Base-by-base conservation (phyloP, 2,113 vertebrate genomes). In the Phycodurus eques region DNA sequence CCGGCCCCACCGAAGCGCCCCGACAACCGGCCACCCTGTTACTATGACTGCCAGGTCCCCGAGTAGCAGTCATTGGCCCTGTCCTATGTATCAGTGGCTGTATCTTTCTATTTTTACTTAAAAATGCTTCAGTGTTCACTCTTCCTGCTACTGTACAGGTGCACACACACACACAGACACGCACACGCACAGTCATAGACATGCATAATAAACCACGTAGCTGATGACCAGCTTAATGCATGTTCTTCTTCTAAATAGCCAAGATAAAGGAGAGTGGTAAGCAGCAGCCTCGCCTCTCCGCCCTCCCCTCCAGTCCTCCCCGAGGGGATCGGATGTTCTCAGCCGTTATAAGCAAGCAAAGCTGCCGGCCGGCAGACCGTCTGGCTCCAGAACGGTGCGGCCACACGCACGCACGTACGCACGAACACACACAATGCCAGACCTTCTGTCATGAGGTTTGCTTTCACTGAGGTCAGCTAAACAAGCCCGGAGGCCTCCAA, bases 321-420 rank as follows among this genome's bases (percentile, higher is more conserved):
- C 92, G 0, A 81, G 80, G 91, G 94, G 92, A 94, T 93, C 93
- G 93, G 94, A 94, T 95, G 92, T 89, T 94, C 94, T 94, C 93
- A 93, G 93, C 93, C 83, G 93, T 94, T 94, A 89, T 88, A 92
- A 94, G 92, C 85, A 65, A 92, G 92, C 92, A 88, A 92, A 94
- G 92, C 78, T 88, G 77, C 83, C 87, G 91, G 93, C 91, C 80
- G 90, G 93, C 93, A 95, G 95, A 94, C 95, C 76, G 92, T 84
- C 95, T 94, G 95, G 94, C 94, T 95, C 94, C 94, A 68, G 88
- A 86, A 13, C 80, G 88, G 89, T 90, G 88, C 85, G 72, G 89
- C 91, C 89, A 91, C 90, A 94, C 92, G 20, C 31, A 42, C 61
- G 11, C 61, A 20, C 64, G 8, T 43, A 6, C n/a, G 2, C 42